These are phyloP conservation scores for Agonopterix heracliana DNA, from an alignment of 2,888 invertebrate genomes.

Conservation along the genomic window DNA sequence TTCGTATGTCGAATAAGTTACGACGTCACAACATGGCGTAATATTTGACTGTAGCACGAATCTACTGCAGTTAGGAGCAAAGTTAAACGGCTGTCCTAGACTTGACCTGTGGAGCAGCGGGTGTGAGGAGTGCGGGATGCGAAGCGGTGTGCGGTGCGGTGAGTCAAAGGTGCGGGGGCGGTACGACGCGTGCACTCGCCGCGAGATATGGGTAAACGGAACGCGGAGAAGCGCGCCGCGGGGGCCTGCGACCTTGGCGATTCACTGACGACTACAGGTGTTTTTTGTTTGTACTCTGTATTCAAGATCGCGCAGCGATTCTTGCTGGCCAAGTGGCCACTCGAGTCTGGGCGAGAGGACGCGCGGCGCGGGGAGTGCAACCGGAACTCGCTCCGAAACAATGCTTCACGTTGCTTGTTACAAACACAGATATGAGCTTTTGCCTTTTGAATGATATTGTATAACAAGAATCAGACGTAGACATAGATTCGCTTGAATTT, in stretches of 20 bases:
- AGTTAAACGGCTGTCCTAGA: constrained; percentile 48
- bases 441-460: no score
- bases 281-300: constrained; percentile 63
- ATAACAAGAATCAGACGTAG: no score
- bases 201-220: constrained; percentile 75
- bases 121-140: constrained; percentile 24
- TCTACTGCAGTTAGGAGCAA: constrained; percentile 9
- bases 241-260: constrained; percentile 70
- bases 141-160: constrained; percentile 31
- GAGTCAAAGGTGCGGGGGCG: constrained; percentile 61
- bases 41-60: not conserved
- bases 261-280: constrained; percentile 73
- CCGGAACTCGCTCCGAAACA: constrained; percentile 49
- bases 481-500: no score
- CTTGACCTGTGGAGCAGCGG: constrained; percentile 38
- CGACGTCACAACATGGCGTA: constrained; percentile 9
- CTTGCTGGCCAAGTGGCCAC: constrained; percentile 29
- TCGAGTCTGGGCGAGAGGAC: constrained; percentile 27
- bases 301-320: constrained; percentile 42
- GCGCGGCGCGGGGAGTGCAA: constrained; percentile 40
- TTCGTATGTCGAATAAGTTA: not conserved
- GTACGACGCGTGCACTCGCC: constrained; percentile 52
- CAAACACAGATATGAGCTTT: constrained; percentile 13
- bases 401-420: constrained; percentile 34
- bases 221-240: constrained; percentile 60